phyloP scores from a whole-genome alignment of 1,140 invertebrate genomes.

The Portunus trituberculatus region DNA sequence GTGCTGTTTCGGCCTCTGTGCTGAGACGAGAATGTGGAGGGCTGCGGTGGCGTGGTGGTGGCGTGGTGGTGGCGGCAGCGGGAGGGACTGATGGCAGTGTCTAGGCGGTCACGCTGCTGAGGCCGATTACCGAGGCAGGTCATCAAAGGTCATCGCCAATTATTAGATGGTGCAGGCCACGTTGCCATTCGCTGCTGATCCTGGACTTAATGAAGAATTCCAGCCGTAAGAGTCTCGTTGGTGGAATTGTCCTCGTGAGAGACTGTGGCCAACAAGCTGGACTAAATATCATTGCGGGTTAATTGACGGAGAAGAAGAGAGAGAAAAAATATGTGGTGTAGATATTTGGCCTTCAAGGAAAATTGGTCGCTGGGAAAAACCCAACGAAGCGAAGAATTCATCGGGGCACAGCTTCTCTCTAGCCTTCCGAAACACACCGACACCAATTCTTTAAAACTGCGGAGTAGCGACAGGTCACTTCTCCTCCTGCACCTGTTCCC shows the following conservation, averaged over 20 bases:
- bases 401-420: too few species aligned
- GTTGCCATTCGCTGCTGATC: conserved; percentile 39
- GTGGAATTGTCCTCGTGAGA: neutral
- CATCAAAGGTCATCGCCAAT: conserved; percentile 64
- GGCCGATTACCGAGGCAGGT: conserved; percentile 57
- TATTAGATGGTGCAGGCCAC: conserved; percentile 30
- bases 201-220: conserved; percentile 33
- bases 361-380: too few species aligned
- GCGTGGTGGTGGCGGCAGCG: neutral
- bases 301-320: too few species aligned
- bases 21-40: neutral
- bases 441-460: too few species aligned
- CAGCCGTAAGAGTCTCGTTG: neutral
- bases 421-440: too few species aligned
- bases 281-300: too few species aligned
- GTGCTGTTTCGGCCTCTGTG: neutral
- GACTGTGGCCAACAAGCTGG: neutral
- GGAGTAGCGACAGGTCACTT: too few species aligned
- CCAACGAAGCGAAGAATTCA: too few species aligned
- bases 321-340: too few species aligned
- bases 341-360: too few species aligned
- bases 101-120: conserved; percentile 63
- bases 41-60: neutral
- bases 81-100: conserved; percentile 62
- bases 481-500: too few species aligned